Evolutionary conservation across 2,888 invertebrate species (phyloP), one percentile per base, ranked within the genome.

Genomic region (Colletes collaris): DNA sequence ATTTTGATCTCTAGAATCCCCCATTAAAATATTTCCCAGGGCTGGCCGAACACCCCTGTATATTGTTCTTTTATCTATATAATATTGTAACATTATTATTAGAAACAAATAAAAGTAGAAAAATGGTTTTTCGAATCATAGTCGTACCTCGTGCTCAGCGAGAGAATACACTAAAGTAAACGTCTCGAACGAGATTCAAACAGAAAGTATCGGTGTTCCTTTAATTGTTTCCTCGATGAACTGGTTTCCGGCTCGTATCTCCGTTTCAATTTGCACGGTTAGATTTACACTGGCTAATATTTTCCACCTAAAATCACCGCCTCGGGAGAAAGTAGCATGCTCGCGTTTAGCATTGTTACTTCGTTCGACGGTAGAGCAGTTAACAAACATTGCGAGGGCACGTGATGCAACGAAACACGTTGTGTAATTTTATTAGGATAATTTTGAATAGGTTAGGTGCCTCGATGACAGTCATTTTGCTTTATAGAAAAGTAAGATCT

Each of bases 351-450:
- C 52, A 56, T 79, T 67, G 80, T 68, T 69, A 62, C 37, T 27
- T 27, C 16, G 66, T 52, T n/a, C 73, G 65, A 60, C 60, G 56
- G 40, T 77, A 72, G 58, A 44, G 27, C 52, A 19, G 60, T 56
- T 79, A 75, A 67, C 70, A 55, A 75, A 67, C 66, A 46, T 65
- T 11, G 27, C 27, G 67, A 65, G 8, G 27, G 27, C 52, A 50
- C 19, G 40, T 81, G 81, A 82, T 59, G 81, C 75, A 82, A 81
- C 69, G 11, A 4, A 19, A 27, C 6, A 4, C 56, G 56, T 82
- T 82, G 80, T 71, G 72, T 63, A 81, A 76, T 60, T 70, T 65
- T 27, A 37, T 68, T 70, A 71, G 53, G 16, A 68, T 59, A 10
- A 11, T 58, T 81, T 68, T 76, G 19, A 64, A 55, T 70, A 60